Evolutionary conservation across 2,797 vertebrate species (phyloP).

Genomic region (Microhierax caerulescens): DNA sequence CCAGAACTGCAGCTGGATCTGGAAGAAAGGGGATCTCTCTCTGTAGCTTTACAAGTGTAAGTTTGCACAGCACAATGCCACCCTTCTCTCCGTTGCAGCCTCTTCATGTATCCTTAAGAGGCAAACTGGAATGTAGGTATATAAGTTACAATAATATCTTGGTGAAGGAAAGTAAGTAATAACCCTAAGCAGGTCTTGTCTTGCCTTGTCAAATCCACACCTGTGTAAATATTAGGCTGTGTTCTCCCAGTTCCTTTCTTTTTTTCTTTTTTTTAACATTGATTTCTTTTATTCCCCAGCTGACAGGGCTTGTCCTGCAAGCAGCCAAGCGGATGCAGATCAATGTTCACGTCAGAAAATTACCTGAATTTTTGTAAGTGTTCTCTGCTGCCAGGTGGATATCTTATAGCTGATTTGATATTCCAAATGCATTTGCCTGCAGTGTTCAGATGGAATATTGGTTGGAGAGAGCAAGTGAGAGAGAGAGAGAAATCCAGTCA

Average conservation of each 20-base stretch:
- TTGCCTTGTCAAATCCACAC: not conserved
- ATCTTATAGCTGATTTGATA: not conserved
- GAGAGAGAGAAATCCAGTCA: not conserved
- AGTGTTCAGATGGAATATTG: not conserved
- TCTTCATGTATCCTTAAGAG: not conserved
- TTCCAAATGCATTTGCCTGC: not conserved
- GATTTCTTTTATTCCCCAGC: constrained; percentile 70
- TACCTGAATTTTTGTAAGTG: constrained; percentile 84
- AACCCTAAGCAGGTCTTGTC: not conserved
- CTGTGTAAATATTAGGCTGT: not conserved
- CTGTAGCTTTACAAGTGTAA: not conserved
- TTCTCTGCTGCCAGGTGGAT: not conserved
- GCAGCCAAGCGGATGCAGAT: constrained; percentile 91
- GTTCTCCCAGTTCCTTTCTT: not conserved
- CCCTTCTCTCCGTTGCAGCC: not conserved
- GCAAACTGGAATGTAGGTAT: not conserved
- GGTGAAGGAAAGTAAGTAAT: not conserved
- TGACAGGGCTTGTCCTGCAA: constrained; percentile 87
- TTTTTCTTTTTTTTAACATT: not conserved
- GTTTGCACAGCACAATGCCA: not conserved
- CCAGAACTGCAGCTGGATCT: not conserved
- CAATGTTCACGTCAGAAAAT: constrained; percentile 83
- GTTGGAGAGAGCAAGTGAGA: not conserved
- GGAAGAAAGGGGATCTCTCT: not conserved
- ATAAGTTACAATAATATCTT: not conserved